Evolutionary conservation across 2,797 vertebrate genomes (phyloP).

Genomic region (Glossophaga mutica): DNA sequence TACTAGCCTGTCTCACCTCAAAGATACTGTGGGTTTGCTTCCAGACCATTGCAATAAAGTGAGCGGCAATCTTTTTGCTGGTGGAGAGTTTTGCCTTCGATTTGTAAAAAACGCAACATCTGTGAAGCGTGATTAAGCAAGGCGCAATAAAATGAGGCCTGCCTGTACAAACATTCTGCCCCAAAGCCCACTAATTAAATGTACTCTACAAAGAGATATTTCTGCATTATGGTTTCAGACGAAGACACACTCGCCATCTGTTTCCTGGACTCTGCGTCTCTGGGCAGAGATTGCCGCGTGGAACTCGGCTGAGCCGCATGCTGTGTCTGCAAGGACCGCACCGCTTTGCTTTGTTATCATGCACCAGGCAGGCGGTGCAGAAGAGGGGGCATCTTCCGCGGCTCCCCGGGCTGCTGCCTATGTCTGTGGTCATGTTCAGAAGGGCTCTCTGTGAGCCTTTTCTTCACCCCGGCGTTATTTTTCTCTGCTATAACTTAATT

Average conservation of each 20-base stretch:
- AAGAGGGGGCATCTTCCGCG: too few relatives aligned
- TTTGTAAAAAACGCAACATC: background rate
- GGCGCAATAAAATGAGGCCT: background rate
- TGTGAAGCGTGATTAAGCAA: background rate
- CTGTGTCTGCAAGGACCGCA: background rate
- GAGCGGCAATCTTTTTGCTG: background rate
- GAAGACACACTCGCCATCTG: background rate
- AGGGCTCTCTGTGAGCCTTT: background rate
- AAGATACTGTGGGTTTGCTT: background rate
- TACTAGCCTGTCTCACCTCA: background rate
- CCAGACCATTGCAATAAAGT: background rate
- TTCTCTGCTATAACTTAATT: background rate
- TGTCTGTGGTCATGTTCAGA: background rate
- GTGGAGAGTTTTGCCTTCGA: background rate
- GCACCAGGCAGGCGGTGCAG: rapidly evolving
- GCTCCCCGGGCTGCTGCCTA: background rate
- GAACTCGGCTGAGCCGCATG: rapidly evolving
- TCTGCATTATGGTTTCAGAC: background rate
- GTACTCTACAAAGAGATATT: background rate
- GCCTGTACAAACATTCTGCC: background rate
- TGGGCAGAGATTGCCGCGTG: background rate
- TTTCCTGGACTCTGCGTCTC: background rate
- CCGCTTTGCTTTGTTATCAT: background rate
- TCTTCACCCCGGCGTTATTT: background rate
- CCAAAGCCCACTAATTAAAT: background rate